Conservation (phyloP, 2,888 invertebrate genomes). For the Dendrolimus houi region DNA sequence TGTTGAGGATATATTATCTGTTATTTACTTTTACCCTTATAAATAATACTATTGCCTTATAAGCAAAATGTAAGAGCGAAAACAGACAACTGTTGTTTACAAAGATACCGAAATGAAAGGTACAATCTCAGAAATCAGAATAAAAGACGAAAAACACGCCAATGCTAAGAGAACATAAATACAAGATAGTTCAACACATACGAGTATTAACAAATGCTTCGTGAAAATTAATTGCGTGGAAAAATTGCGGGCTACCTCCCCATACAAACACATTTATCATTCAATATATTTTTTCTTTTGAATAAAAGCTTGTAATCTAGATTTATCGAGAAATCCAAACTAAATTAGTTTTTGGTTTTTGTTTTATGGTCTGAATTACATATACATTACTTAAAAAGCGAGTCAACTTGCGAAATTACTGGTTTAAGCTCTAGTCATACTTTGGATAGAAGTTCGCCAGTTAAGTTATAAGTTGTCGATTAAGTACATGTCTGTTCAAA, state of each 20-base stretch:
- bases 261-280: conserved; percentile 36
- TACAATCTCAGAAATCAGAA: conserved; percentile 10
- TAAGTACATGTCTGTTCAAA: too few relatives aligned
- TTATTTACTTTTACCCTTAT: background rate
- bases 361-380: too few relatives aligned
- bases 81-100: background rate
- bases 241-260: conserved; percentile 34
- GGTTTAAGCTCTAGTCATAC: too few relatives aligned
- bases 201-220: conserved; percentile 44
- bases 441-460: too few relatives aligned
- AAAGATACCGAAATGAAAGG: background rate
- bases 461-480: too few relatives aligned
- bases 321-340: background rate
- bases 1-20: too few relatives aligned
- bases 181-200: conserved; percentile 24
- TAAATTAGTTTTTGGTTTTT: background rate
- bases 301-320: conserved; percentile 6
- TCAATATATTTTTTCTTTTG: conserved; percentile 7
- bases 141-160: conserved; percentile 20
- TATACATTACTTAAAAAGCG: too few relatives aligned
- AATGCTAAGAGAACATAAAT: conserved; percentile 24
- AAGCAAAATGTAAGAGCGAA: background rate
- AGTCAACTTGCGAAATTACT: too few relatives aligned
- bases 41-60: too few relatives aligned
- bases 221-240: conserved; percentile 47